Evolutionary conservation across 2,888 invertebrate species (phyloP), one percentile per base, ranked within the genome.

Genomic region (Tetramorium bicarinatum): DNA sequence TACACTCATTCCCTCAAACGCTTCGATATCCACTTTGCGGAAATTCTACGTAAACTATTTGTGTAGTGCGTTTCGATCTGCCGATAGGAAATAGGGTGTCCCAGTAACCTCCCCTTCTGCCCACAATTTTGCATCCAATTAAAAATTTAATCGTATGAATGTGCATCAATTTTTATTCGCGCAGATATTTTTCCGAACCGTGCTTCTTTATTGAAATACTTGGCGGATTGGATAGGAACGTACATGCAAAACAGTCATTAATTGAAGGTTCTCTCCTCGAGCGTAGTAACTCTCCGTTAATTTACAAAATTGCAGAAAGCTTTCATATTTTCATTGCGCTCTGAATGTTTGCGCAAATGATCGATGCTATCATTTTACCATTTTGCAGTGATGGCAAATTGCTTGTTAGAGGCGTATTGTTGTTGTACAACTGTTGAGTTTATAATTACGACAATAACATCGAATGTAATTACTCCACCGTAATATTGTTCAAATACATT

Each of bases 1-100:
- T 13, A 76, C 64, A 41, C 21, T 61, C 29, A 47, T 38, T 44
- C 34, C 11, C 44, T 47, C 56, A 18, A 38, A 21, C 56, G 67
- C 59, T 59, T 72, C 29, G 66, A 82, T 44, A 1, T 54, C 13
- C 77, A 62, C 82, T 49, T 18, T 21, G 59, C 21, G 34, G 11
- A 47, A 59, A 47, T 84, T 82, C 71, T 64, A 85, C 21, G 15
- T 34, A 64, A 75, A 34, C 38, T 47, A 25, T 38, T 38, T 54
- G 21, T 9, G 44, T 21, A 38, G 9, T 21, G 52, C 49, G 67
- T 44, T 44, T 59, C 25, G 79, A 44, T 71, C 47, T 21, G 13
- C 13, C 38, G 18, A 25, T 11, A 25, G 29, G 21, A 75, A 62
- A 47, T 59, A 79, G 18, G 44, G 15, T 3, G 49, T 11, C 9